These are phyloP conservation scores for Telmatochromis bifrenatus DNA, from an alignment of 2,113 vertebrate genomes.

Conservation along the genomic window DNA sequence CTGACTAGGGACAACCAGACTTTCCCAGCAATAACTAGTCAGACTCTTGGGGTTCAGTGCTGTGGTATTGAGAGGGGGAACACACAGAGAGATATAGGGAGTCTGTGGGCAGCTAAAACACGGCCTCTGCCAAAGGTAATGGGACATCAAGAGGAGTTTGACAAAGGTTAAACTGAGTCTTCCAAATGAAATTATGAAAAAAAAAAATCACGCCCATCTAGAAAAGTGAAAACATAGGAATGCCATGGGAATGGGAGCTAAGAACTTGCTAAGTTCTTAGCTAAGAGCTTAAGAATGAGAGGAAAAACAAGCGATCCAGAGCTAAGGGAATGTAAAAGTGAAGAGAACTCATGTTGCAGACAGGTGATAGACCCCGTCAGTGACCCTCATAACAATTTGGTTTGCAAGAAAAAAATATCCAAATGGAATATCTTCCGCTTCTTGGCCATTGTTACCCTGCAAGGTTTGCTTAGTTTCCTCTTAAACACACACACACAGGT, in stretches of 20 bases:
- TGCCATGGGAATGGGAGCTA: neutral
- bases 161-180: neutral
- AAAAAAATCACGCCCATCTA: neutral
- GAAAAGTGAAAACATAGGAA: neutral
- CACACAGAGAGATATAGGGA: slow-evolving; percentile 29
- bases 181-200: neutral
- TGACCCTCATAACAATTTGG: neutral
- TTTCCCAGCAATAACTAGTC: slow-evolving; percentile 22
- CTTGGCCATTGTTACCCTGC: neutral
- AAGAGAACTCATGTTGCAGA: neutral
- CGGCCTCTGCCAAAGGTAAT: neutral
- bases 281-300: neutral
- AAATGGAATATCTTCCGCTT: neutral
- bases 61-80: slow-evolving; percentile 1
- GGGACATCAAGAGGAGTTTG: slow-evolving; percentile 3
- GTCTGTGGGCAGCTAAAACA: neutral
- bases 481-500: neutral
- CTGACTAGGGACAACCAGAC: neutral
- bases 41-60: neutral
- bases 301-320: neutral
- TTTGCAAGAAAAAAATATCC: neutral
- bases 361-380: neutral
- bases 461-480: neutral
- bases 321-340: neutral
- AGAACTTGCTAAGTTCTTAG: neutral